Evolutionary conservation across 2,797 vertebrate species (phyloP).

Genomic region (Varecia variegata): DNA sequence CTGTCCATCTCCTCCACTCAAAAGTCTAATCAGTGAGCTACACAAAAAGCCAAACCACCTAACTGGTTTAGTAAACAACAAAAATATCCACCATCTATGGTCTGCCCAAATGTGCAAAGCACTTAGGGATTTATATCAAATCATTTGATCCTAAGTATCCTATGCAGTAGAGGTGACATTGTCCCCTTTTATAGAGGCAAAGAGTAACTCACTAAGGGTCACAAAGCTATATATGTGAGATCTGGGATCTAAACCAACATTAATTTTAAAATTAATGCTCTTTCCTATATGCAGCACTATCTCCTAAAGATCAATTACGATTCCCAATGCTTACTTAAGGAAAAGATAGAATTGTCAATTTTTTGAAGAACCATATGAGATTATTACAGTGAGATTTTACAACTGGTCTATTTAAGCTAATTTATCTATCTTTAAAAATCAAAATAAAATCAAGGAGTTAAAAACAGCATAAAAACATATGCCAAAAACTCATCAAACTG

Average conservation of each 20-base stretch:
- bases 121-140: background rate
- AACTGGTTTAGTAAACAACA: background rate
- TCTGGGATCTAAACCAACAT: background rate
- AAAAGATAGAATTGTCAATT: background rate
- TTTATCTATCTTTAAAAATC: conserved; percentile 5
- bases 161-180: background rate
- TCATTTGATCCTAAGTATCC: background rate
- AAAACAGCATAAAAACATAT: background rate
- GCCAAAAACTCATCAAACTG: background rate
- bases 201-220: background rate
- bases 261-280: background rate
- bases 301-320: background rate
- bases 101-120: conserved; percentile 1
- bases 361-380: background rate
- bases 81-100: background rate
- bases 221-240: background rate
- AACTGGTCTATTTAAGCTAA: background rate
- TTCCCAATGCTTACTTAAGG: background rate
- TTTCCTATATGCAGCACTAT: background rate
- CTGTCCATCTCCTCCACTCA: background rate
- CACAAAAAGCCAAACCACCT: background rate
- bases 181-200: background rate
- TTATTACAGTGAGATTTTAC: background rate
- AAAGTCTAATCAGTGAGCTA: background rate
- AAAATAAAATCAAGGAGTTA: conserved; percentile 23